phyloP scores from a whole-genome alignment of 2,113 vertebrate genomes.

The Gallinago media region DNA sequence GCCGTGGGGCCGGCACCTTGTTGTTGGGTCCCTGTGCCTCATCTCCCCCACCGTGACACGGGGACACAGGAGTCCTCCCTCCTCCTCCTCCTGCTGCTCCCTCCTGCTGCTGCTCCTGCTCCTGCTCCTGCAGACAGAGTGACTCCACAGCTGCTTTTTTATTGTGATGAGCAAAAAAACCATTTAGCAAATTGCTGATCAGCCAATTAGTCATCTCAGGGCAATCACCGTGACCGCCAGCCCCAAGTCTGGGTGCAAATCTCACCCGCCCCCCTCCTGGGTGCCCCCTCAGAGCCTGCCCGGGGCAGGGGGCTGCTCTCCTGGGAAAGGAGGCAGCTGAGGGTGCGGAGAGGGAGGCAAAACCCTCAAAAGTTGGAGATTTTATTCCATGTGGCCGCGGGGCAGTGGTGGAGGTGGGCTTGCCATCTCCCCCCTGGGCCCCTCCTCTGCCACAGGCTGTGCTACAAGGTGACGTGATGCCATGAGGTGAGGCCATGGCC shows the following conservation, averaged over 20 bases:
- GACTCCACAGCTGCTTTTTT: neutral
- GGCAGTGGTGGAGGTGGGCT: neutral
- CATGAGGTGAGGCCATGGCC: accelerated
- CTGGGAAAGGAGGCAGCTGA: neutral
- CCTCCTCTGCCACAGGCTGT: neutral
- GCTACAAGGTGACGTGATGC: neutral
- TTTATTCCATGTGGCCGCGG: accelerated
- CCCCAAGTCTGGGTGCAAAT: neutral
- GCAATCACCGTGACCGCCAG: neutral
- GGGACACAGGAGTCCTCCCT: neutral
- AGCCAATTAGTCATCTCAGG: neutral
- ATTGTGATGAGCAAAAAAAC: neutral
- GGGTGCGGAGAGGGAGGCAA: neutral
- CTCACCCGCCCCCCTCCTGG: accelerated
- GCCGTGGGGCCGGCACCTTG: neutral
- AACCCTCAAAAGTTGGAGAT: neutral
- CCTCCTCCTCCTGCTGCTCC: too few relatives aligned
- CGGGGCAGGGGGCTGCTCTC: neutral
- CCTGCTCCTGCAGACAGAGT: neutral
- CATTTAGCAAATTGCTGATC: neutral
- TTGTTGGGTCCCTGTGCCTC: neutral
- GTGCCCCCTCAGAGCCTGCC: neutral
- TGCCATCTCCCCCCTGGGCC: accelerated
- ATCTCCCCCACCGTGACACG: accelerated
- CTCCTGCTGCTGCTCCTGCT: neutral